phyloP scores from a whole-genome alignment of 2,113 vertebrate species.

The Elaphurus davidianus region DNA sequence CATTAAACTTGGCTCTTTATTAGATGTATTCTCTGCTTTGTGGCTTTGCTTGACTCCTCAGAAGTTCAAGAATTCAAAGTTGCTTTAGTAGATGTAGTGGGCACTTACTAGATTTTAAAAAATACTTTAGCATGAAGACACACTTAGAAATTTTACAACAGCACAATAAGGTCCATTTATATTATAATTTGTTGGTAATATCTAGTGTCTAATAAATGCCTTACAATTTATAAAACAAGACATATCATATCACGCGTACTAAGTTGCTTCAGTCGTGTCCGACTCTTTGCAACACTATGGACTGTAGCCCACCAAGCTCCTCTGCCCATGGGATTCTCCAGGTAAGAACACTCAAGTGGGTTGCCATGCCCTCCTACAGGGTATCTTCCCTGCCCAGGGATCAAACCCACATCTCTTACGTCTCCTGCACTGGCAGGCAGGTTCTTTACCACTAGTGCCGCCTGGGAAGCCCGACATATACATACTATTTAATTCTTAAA shows the following conservation, averaged over 20 bases:
- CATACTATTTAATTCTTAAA: background rate
- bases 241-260: background rate
- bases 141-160: background rate
- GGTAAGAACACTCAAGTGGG: background rate
- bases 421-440: background rate
- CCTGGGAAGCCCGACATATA: background rate
- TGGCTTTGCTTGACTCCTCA: background rate
- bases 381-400: background rate
- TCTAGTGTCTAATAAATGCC: background rate
- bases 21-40: background rate
- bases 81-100: background rate
- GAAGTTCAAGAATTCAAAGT: conserved; percentile 14
- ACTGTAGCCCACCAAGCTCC: background rate
- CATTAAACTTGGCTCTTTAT: background rate
- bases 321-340: background rate
- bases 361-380: background rate
- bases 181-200: conserved; percentile 4
- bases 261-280: background rate
- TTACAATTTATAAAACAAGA: conserved; percentile 23
- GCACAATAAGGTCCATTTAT: background rate
- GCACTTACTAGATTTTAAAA: background rate
- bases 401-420: background rate
- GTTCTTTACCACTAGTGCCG: background rate
- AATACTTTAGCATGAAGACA: background rate
- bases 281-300: background rate